Evolutionary conservation across 2,888 invertebrate species (phyloP), one percentile per base, ranked within the genome.

Genomic region (Vanessa cardui): DNA sequence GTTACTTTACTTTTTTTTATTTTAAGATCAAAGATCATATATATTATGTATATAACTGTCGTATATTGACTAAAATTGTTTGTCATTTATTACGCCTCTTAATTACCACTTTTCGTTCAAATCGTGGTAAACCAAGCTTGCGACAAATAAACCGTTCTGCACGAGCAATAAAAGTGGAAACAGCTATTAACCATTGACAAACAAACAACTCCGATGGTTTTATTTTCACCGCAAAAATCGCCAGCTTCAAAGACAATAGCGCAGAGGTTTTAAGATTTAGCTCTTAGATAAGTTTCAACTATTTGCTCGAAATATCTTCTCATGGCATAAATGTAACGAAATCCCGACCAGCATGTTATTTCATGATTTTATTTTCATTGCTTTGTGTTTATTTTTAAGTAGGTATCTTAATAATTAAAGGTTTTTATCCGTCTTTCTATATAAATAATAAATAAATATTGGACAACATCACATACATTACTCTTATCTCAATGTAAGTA

Each of bases 161-260:
- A 60, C 46, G 18, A 54, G 21, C 54, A 31, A 66, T 66, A 61
- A 66, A 66, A 66, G 46, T 54, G 52, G 54, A 61, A 61, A 66
- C 56, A 61, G 21, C 61, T 61, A 61, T 56, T 66, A 61, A 61
- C 60, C 21, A 61, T 31, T 47, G 66, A 21, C 26, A 61, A 47
- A 61, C 60, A 66, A 66, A 66, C 61, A 66, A 66, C 39, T 60
- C 0, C 16, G 45, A 66, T 56, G 60, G 47, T 66, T 66, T 66
- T 66, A 66, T 66, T 66, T 66, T 47, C 47, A 61, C 54, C 54
- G 59, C 61, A 39, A 61, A 54, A 61, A 66, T 66, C 61, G 33
- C 33, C 33, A 52, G 54, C 47, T 61, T 39, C 39, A 8, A 39
- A 66, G 54, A 66, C 54, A 54, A 59, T 47, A 61, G 21, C 50